Evolutionary conservation across 1,140 invertebrate species (phyloP), one percentile per base, ranked within the genome.

Genomic region (Penaeus chinensis): DNA sequence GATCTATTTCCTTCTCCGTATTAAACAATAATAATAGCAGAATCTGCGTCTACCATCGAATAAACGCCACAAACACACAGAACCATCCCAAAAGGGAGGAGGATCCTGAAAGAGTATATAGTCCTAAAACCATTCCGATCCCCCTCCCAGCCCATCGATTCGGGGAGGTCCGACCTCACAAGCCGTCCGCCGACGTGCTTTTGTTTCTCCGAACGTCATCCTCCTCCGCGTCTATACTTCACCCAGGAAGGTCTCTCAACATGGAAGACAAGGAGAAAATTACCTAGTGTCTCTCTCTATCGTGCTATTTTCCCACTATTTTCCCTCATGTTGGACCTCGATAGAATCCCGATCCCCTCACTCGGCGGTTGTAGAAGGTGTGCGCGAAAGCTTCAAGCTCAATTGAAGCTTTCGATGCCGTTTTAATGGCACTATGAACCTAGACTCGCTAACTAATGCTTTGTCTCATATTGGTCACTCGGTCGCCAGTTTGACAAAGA

Each of bases 401-500:
- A 84, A 90, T 90, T 90, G 89, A 90, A 90, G 90, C 89, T 89
- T 90, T 90, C 90, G 88, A 89, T 88, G 90, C 90, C 88, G 90
- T 90, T 87, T 90, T 90, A 90, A 90, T 90, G 90, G 90, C 85
- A 90, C 90, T 90, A 90, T 90, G 90, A 90, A 90, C 90, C 89
- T 90, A 89, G 90, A 90, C 89, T 90, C 89, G 63, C 85, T 89
- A 82, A 85, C 89, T 87, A 85, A 86, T 90, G 89, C 90, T 87
- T 89, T 90, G 89, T 90, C 89, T 90, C 90, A 90, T 87, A 90
- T 90, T 89, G 89, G 85, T 89, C 87, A 85, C 96, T 96, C 98
- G 94, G 96, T 98, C 94, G 95, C 95, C 93, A 98, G 96, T 95
- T 95, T 98, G 94, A 97, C 95, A 93, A 98, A 98, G 95, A 97